Conservation (phyloP, 2,797 vertebrate species). For the Phyllotis vaccarum region DNA sequence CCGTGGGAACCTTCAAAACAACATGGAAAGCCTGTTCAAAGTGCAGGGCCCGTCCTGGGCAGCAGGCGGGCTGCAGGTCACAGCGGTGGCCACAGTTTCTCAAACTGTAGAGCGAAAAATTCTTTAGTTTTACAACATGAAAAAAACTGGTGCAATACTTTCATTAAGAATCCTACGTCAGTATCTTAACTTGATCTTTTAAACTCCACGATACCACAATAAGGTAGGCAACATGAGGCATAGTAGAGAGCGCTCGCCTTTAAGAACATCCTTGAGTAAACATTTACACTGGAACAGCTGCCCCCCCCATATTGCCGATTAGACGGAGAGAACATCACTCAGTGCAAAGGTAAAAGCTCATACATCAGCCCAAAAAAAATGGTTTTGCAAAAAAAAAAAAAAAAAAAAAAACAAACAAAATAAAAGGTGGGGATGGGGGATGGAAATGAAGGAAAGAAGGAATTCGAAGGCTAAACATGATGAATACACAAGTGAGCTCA, state of each 20-base stretch:
- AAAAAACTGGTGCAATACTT: slow-evolving; percentile 98
- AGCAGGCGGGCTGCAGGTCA: slow-evolving; percentile 96
- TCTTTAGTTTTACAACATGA: slow-evolving; percentile 98
- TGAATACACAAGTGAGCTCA: slow-evolving; percentile 94
- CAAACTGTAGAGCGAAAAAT: slow-evolving; percentile 97
- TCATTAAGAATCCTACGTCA: slow-evolving; percentile 95
- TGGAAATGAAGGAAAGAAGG: slow-evolving; percentile 86
- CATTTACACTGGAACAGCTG: slow-evolving; percentile 96
- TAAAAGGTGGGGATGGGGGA: background rate
- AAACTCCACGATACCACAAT: slow-evolving; percentile 95
- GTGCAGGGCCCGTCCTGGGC: slow-evolving; percentile 95
- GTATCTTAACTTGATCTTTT: slow-evolving; percentile 93
- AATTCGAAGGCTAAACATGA: slow-evolving; percentile 95
- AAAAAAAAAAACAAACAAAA: slow-evolving; percentile 86
- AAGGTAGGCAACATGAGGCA: slow-evolving; percentile 98
- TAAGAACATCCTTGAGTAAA: slow-evolving; percentile 99
- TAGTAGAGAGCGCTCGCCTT: slow-evolving; percentile 94
- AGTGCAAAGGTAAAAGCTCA: slow-evolving; percentile 99
- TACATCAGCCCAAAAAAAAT: slow-evolving; percentile 92
- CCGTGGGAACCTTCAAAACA: slow-evolving; percentile 94
- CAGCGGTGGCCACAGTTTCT: slow-evolving; percentile 99
- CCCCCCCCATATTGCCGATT: slow-evolving; percentile 92
- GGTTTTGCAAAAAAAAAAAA: slow-evolving; percentile 91
- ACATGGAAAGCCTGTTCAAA: slow-evolving; percentile 99
- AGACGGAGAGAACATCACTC: slow-evolving; percentile 95